These are phyloP conservation scores for Telenomus remus DNA, from an alignment of 1,140 invertebrate species.

Conservation along the genomic window DNA sequence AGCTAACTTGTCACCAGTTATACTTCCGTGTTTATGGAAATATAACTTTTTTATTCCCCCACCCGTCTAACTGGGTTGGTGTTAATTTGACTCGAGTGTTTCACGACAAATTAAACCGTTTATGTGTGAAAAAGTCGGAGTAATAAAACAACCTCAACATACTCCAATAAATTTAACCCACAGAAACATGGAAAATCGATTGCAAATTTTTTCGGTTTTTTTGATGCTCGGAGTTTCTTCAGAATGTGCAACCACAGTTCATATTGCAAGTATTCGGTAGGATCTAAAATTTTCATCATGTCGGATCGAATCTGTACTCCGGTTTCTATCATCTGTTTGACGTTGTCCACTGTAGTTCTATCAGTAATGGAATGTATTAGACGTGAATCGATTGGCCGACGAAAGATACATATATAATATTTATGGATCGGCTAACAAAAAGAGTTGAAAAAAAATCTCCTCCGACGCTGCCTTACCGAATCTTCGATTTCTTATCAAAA, in stretches of 20 bases:
- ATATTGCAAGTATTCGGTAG: constrained; percentile 47
- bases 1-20: constrained; percentile 21
- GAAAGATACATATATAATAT: constrained; percentile 60
- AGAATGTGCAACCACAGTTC: constrained; percentile 31
- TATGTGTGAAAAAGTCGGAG: no score
- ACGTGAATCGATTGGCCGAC: constrained; percentile 54
- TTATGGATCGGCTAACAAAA: constrained; percentile 60
- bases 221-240: constrained; percentile 1
- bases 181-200: no score
- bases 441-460: constrained; percentile 50
- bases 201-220: background rate
- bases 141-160: no score
- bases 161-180: no score
- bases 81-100: background rate
- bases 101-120: no score
- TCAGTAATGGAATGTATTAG: constrained; percentile 60
- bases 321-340: constrained; percentile 52
- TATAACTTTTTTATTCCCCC: background rate
- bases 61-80: background rate
- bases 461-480: constrained; percentile 50
- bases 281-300: constrained; percentile 56
- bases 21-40: constrained; percentile 6
- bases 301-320: constrained; percentile 49
- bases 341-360: constrained; percentile 53
- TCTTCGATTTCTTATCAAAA: constrained; percentile 58